phyloP scores from a whole-genome alignment of 2,113 vertebrate genomes.

The Alectura lathami region DNA sequence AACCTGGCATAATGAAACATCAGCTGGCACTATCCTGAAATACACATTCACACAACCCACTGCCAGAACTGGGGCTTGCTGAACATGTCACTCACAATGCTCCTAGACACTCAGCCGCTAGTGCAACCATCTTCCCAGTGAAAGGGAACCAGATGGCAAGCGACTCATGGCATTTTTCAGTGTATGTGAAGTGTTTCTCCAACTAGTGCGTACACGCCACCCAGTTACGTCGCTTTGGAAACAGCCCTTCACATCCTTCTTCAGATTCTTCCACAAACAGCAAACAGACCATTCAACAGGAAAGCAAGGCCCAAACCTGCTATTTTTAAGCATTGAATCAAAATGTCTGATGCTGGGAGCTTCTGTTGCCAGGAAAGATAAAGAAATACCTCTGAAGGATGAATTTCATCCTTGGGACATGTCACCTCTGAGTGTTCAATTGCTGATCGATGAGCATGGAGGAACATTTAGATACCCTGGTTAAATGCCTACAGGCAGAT shows the following conservation, averaged over 20 bases:
- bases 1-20: conserved; percentile 16
- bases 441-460: not conserved
- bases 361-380: not conserved
- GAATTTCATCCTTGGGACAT: not conserved
- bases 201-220: conserved; percentile 26
- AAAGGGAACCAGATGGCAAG: conserved; percentile 58
- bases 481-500: not conserved
- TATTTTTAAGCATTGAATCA: not conserved
- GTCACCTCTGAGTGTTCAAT: not conserved
- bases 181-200: conserved; percentile 43
- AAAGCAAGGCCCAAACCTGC: not conserved
- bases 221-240: not conserved
- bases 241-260: not conserved
- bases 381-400: not conserved
- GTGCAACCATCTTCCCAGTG: not conserved
- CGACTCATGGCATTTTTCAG: conserved; percentile 32
- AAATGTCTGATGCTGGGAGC: not conserved
- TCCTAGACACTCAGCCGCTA: conserved; percentile 40
- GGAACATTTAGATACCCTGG: not conserved
- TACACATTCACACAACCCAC: conserved; percentile 13
- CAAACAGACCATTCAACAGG: not conserved
- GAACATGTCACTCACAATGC: conserved; percentile 33
- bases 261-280: not conserved
- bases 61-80: conserved; percentile 44
- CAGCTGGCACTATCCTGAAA: conserved; percentile 50